Evolutionary conservation across 2,888 invertebrate species (phyloP).

Genomic region (Mythimna ferrago): DNA sequence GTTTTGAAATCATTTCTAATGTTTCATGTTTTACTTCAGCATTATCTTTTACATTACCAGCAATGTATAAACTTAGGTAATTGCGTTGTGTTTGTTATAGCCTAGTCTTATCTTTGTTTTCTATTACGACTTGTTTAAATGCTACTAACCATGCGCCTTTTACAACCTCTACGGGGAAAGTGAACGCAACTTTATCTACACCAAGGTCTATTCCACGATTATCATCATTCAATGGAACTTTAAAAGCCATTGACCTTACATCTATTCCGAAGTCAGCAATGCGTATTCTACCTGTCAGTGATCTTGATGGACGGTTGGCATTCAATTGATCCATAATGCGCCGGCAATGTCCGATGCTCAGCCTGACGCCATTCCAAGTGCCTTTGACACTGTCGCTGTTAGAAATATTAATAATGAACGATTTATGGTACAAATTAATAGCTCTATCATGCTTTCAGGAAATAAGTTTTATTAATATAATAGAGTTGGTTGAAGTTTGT

Average conservation of each 20-base stretch:
- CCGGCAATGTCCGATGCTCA: conserved; percentile 18
- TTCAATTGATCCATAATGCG: conserved; percentile 55
- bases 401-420: conserved; percentile 9
- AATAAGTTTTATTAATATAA: neutral
- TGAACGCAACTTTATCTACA: conserved; percentile 7
- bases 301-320: conserved; percentile 47
- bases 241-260: conserved; percentile 35
- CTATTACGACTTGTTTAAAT: conserved; percentile 7
- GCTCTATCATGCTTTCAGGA: neutral
- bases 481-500: neutral
- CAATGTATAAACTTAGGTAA: neutral
- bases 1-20: conserved; percentile 6
- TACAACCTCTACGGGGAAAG: conserved; percentile 7
- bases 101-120: conserved; percentile 2
- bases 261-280: conserved; percentile 24
- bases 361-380: conserved; percentile 24
- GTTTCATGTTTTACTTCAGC: neutral
- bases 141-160: neutral
- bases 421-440: neutral
- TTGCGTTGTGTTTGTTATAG: conserved; percentile 5
- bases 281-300: conserved; percentile 49
- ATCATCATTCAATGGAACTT: conserved; percentile 17
- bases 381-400: conserved; percentile 24
- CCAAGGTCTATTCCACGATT: neutral
- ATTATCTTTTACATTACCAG: conserved; percentile 6